Base-by-base conservation (phyloP, 2,888 invertebrate genomes). In the Acholoe squamosa region DNA sequence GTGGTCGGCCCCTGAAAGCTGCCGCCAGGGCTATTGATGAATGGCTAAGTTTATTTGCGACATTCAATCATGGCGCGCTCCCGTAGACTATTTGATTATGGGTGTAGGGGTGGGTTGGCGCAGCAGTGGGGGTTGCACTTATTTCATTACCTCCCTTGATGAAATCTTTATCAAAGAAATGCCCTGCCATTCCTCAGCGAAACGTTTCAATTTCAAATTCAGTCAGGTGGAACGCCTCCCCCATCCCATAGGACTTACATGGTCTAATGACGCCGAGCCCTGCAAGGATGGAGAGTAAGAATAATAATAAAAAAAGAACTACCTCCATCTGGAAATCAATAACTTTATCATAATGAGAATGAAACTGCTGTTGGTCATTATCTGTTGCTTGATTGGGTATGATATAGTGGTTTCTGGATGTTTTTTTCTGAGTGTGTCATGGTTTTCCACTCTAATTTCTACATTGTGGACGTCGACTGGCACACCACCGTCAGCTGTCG, bases 91-190 rank as follows among this genome's bases (percentile, higher is more conserved):
- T 80, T 80, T 80, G 80, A 80, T 80, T 80, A 80, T 33, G 34
- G 80, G 43, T 33, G 80, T 43, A 43, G 43, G 43, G 43, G 43
- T 43, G 43, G 43, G 43, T 43, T 43, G 43, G 10, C 43, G 43
- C 3, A 43, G 43, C 43, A 43, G 43, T 43, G 28, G 71, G 31
- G 71, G 71, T 3, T 43, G 33, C 80, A 80, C 34, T 80, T 80
- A 80, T 80, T 80, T 80, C 80, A 80, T 80, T 80, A 80, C n/a
- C 34, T 22, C 14, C 80, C 80, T 80, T 80, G 80, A 80, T 80
- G 80, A 80, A 33, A 80, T 80, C 80, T 80, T 80, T 80, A 80
- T 80, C 80, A 80, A 80, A 80, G 80, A 80, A 80, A 16, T 34
- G 33, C 34, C 43, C 80, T 43, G 16, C 43, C 80, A 80, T 33